Conservation (phyloP, 2,888 invertebrate species). For the Meganola albula region DNA sequence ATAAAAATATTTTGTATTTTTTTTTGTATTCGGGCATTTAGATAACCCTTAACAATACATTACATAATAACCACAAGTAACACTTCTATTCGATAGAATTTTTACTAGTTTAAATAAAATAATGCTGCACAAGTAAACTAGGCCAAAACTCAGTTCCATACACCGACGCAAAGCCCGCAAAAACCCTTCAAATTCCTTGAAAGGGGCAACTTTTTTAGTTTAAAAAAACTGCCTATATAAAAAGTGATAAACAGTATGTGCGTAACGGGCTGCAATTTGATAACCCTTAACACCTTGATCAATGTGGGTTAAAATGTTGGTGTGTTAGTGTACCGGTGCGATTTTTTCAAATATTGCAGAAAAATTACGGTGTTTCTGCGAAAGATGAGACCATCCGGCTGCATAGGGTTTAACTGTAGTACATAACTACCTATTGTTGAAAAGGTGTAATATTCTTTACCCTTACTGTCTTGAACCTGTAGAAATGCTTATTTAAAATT, state of each 20-base stretch:
- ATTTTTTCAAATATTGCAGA: slow-evolving; percentile 55
- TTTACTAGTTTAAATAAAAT: too few species aligned
- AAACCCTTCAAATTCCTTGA: slow-evolving; percentile 35
- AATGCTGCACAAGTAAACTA: too few species aligned
- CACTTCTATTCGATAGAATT: too few species aligned
- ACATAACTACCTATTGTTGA: too few species aligned
- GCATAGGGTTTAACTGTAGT: slow-evolving; percentile 22
- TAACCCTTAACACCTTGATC: slow-evolving; percentile 71
- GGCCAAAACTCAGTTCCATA: too few species aligned
- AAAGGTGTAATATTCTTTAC: background rate
- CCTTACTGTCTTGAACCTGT: background rate
- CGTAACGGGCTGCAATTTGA: slow-evolving; percentile 71
- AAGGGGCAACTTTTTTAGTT: slow-evolving; percentile 44
- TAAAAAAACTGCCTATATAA: slow-evolving; percentile 54
- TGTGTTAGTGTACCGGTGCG: slow-evolving; percentile 43
- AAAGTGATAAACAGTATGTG: slow-evolving; percentile 46
- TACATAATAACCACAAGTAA: too few species aligned
- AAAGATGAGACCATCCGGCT: slow-evolving; percentile 65
- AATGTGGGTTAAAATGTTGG: slow-evolving; percentile 72
- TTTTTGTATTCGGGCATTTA: too few species aligned
- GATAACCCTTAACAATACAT: too few species aligned
- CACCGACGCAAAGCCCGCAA: slow-evolving; percentile 10
- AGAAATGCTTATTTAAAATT: too few species aligned
- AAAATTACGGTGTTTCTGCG: slow-evolving; percentile 54
- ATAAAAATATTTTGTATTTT: too few species aligned